Evolutionary conservation across 2,113 vertebrate species (phyloP).

Genomic region (Eudyptes chrysolophus): DNA sequence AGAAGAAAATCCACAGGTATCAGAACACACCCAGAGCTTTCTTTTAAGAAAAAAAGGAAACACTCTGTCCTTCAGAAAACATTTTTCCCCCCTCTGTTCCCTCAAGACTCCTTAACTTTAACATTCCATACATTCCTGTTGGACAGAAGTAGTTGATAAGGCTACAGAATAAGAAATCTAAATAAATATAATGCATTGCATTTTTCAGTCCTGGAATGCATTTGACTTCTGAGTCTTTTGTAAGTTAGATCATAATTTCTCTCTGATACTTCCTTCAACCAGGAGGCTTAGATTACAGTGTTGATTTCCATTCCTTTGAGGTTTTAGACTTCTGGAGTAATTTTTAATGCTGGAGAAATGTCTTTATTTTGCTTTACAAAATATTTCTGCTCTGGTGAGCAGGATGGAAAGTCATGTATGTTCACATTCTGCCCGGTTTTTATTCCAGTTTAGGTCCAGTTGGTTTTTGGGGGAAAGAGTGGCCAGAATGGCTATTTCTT

Average conservation of each 20-base stretch:
- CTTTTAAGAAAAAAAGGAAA: background rate
- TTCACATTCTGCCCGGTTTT: background rate
- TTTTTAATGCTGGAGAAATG: background rate
- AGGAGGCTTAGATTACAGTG: background rate
- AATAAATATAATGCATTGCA: background rate
- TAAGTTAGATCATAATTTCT: background rate
- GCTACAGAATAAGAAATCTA: background rate
- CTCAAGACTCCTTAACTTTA: background rate
- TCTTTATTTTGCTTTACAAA: background rate
- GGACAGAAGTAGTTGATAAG: background rate
- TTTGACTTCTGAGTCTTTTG: background rate
- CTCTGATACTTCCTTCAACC: background rate
- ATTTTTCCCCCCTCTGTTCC: background rate
- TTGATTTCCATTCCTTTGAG: background rate
- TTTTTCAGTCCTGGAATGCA: background rate
- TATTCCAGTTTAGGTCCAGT: background rate
- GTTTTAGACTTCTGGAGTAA: background rate
- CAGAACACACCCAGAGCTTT: background rate
- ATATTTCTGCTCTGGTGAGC: background rate
- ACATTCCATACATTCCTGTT: background rate
- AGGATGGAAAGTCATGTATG: background rate
- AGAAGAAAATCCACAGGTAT: conserved; percentile 96
- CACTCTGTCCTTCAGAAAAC: background rate
- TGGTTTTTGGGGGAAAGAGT: background rate
- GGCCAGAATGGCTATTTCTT: background rate